Conservation (phyloP, 1,140 invertebrate genomes). For the Argopecten irradians region DNA sequence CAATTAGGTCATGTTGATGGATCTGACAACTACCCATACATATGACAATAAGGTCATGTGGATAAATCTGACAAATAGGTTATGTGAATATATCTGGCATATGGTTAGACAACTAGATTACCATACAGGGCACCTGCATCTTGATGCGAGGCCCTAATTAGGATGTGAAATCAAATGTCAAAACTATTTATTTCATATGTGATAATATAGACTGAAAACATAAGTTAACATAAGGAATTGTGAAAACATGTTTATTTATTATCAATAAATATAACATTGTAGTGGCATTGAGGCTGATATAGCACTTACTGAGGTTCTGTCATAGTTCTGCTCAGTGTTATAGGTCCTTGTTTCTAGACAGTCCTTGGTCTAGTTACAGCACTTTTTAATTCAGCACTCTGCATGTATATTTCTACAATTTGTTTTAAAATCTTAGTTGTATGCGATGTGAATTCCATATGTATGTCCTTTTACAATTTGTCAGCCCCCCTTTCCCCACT, state of each 20-base stretch:
- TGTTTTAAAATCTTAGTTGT: neutral
- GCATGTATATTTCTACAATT: neutral
- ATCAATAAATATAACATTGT: constrained; percentile 19
- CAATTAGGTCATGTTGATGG: no score
- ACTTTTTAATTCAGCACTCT: neutral
- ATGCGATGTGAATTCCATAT: neutral
- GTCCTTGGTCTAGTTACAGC: neutral
- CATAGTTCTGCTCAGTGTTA: neutral
- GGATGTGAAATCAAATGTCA: no score
- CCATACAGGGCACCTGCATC: no score
- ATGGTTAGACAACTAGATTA: no score
- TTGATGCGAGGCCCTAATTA: no score
- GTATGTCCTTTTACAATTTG: neutral
- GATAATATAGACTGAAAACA: no score
- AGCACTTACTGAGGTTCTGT: neutral
- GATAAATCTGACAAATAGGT: no score
- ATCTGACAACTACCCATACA: no score
- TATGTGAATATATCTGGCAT: no score
- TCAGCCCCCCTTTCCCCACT: neutral
- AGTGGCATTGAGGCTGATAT: neutral
- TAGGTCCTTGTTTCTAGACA: neutral
- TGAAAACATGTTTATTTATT: neutral
- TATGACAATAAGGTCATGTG: no score
- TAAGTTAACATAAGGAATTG: neutral
- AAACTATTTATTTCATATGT: no score